These are phyloP conservation scores for Eidolon dupreanum DNA, from an alignment of 2,797 vertebrate genomes.

Conservation along the genomic window DNA sequence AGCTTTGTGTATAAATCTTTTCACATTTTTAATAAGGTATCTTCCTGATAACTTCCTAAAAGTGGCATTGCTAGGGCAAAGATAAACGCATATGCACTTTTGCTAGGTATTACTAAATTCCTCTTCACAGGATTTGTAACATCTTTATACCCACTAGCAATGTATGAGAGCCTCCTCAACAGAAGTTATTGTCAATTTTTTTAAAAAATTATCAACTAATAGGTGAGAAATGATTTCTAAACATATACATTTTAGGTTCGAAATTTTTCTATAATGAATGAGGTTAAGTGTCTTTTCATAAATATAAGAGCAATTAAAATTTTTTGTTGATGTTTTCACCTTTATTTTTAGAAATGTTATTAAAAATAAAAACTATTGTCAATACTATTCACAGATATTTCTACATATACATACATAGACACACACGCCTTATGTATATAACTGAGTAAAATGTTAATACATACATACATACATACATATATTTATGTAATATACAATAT, in stretches of 20 bases:
- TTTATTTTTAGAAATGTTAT: neutral
- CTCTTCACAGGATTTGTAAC: neutral
- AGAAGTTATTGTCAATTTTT: neutral
- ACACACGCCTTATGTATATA: neutral
- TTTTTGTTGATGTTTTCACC: neutral
- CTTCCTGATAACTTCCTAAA: neutral
- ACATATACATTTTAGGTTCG: neutral
- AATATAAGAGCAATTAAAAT: neutral
- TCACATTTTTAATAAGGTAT: neutral
- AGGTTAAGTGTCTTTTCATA: neutral
- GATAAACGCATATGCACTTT: neutral
- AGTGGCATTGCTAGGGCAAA: neutral
- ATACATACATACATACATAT: neutral
- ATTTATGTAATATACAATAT: neutral
- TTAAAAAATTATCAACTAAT: neutral
- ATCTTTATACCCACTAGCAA: neutral
- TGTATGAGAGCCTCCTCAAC: neutral
- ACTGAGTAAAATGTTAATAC: neutral
- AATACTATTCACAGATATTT: neutral
- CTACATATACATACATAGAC: neutral
- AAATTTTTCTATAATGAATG: neutral
- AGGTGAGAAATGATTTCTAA: neutral
- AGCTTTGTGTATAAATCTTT: neutral
- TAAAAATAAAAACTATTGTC: neutral
- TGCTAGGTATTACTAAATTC: neutral